Conservation (phyloP, 2,113 vertebrate genomes). For the Osmerus mordax region DNA sequence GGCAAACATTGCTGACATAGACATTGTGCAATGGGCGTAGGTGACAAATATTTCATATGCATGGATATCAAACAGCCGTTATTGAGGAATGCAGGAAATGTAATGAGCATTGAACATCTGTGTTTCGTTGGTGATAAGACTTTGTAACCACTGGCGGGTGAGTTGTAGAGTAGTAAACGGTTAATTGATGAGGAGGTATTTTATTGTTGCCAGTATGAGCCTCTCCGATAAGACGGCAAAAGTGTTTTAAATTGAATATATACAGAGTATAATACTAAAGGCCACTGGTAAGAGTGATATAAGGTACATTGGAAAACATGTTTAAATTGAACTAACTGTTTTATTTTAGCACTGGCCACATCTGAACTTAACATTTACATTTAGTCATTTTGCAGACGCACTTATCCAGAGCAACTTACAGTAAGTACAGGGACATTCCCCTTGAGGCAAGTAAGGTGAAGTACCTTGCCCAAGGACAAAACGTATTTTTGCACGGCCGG, state of each 20-base stretch:
- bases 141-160: not conserved
- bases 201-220: not conserved
- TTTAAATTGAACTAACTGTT: too few species aligned
- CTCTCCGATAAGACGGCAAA: not conserved
- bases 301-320: not conserved
- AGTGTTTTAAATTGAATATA: not conserved
- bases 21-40: not conserved
- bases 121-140: not conserved
- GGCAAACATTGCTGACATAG: constrained; percentile 9
- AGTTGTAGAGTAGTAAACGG: not conserved
- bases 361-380: too few species aligned
- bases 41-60: not conserved
- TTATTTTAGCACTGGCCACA: too few species aligned
- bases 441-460: too few species aligned
- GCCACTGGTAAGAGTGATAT: not conserved
- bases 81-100: not conserved
- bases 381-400: too few species aligned
- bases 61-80: constrained; percentile 1
- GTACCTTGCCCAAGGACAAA: too few species aligned
- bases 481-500: too few species aligned
- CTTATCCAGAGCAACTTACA: too few species aligned
- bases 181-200: constrained; percentile 3
- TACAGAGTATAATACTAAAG: not conserved
- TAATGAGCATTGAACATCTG: constrained; percentile 1
- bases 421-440: too few species aligned